Base-by-base conservation (phyloP, 2,888 invertebrate species). In the Brachypterus glaber region DNA sequence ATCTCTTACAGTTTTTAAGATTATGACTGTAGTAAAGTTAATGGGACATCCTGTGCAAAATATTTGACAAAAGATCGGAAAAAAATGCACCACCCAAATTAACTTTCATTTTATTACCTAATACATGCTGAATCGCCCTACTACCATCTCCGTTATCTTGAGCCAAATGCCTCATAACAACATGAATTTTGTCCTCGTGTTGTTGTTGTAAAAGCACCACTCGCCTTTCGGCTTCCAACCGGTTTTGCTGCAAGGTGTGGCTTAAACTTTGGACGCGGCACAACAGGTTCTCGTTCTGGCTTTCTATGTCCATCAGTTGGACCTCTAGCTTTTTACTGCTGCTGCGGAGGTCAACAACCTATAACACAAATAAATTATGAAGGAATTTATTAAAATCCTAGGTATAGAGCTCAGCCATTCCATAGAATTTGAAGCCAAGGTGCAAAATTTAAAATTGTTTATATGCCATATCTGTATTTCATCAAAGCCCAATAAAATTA, bases 261-360 rank as follows among this genome's bases (percentile, higher is more conserved):
- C 76, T 80, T 17, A 85, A 70, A 30, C 57, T 60, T 25, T 82
- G 79, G 38, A 86, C 80, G 18, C 81, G 74, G 61, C 78, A 76
- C 16, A 79, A 72, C 69, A 84, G 79, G 33, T 73, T 74, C 41
- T 82, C 79, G 12, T 80, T 79, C 56, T 84, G 82, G 8, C 74
- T 74, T 54, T 81, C 78, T 30, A 82, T 69, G 41, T 78, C 76
- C 33, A 77, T 70, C 37, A 81, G 73, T 49, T 86, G 82, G 33
- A 84, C 70, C 56, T 89, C 89, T 26, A 88, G 62, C 46, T 82
- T 66, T 38, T 64, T 66, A 12, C 59, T 60, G 41, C 58, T 64
- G 29, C 57, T 57, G 17, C 66, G 48, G 37, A 66, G 49, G 50
- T 66, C 63, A 18, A 72, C 67, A 35, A 91, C 86, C 72, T 92